Evolutionary conservation across 2,888 invertebrate species (phyloP), one percentile per base, ranked within the genome.

Genomic region (Euclidia mi): DNA sequence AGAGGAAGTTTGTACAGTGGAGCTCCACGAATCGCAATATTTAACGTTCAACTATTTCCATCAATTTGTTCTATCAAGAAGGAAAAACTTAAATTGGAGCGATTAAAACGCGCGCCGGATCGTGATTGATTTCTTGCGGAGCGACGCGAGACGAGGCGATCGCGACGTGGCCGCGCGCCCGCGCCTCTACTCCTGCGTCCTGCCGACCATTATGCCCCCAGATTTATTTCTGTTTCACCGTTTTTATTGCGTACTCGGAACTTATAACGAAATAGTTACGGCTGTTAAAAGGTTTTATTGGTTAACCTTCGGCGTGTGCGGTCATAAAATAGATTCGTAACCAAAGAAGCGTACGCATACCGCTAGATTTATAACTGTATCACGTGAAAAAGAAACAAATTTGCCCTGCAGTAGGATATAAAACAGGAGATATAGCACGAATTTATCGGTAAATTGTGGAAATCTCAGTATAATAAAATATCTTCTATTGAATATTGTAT

Each of bases 201-300:
- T 51, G 58, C 67, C 46, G 46, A 72, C 82, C 81, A 88, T 91
- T 93, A 92, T 91, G 87, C 82, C 83, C 78, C 80, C 84, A 88
- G 89, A 93, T 94, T 92, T 91, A 92, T 93, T 88, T 92, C 88
- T 89, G 88, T 90, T 92, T 89, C 87, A 87, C 87, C 83, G 82
- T 90, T 92, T 94, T 94, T 94, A 94, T 93, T 93, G 91, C 92
- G 90, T 88, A 92, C 91, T 92, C 88, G 84, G 92, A 92, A 93
- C 93, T 92, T 91, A 92, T 92, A 94, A 93, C 90, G 91, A 93
- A 94, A 93, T 93, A 94, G 92, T 92, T 91, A 92, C 91, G 92
- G 89, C 91, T 93, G 93, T 93, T 94, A 94, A 93, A 92, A 92
- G 93, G 90, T 94, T 94, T 94, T 94, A 94, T 94, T 92, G 92